These are phyloP conservation scores for Beaufortia kweichowensis DNA, from an alignment of 2,113 vertebrate genomes.

Conservation along the genomic window DNA sequence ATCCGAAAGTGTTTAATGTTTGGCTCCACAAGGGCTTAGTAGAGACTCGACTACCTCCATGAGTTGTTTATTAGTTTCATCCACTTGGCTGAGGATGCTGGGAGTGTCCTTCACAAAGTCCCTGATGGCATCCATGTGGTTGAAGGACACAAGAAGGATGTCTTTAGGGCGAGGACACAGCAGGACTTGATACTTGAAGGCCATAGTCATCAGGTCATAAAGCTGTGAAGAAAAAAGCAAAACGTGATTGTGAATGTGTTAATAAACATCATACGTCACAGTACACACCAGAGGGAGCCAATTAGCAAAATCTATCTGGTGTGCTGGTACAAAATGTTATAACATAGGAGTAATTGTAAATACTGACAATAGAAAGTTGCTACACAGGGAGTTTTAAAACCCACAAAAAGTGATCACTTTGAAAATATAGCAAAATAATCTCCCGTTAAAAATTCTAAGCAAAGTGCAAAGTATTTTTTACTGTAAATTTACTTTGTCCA, in stretches of 20 bases:
- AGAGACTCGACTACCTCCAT: conserved; percentile 75
- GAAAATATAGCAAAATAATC: background rate
- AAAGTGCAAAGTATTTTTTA: background rate
- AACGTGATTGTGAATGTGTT: background rate
- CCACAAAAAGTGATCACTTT: background rate
- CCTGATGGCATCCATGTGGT: conserved; percentile 95
- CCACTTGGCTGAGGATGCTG: conserved; percentile 86
- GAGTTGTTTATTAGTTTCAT: conserved; percentile 86
- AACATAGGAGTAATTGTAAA: background rate
- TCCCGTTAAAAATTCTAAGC: background rate
- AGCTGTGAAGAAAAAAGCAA: conserved; percentile 76
- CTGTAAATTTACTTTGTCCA: conserved; percentile 87
- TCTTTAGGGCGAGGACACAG: conserved; percentile 92
- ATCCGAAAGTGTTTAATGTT: no score
- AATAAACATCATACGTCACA: background rate
- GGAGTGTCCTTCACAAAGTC: conserved; percentile 88
- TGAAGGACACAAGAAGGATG: conserved; percentile 92
- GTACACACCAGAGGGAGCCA: conserved; percentile 63
- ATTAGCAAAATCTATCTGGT: background rate
- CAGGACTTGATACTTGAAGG: conserved; percentile 97
- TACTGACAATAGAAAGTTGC: background rate
- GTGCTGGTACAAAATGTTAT: background rate
- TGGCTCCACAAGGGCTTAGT: no score
- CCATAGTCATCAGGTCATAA: conserved; percentile 99
- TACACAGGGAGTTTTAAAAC: background rate